Evolutionary conservation across 2,888 invertebrate species (phyloP).

Genomic region (Drosophila hawaiiensis): DNA sequence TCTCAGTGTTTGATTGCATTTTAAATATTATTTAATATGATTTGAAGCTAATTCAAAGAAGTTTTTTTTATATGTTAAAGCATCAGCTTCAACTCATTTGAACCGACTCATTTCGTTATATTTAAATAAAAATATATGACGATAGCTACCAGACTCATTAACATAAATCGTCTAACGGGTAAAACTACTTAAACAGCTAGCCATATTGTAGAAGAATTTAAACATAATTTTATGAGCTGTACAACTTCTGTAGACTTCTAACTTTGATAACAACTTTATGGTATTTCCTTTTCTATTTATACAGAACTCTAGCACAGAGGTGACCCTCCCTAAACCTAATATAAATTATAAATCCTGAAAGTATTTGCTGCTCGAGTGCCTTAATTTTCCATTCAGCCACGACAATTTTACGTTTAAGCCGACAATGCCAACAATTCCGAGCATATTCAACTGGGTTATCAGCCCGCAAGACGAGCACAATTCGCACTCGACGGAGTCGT

Average conservation of each 20-base stretch:
- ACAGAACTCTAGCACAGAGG: not conserved
- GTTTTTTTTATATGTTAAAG: not conserved
- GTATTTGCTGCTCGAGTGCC: not conserved
- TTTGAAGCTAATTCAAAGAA: not conserved
- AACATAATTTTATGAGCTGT: not conserved
- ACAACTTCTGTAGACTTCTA: not conserved
- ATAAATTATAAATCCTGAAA: constrained; percentile 19
- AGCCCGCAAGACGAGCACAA: constrained; percentile 24
- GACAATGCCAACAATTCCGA: constrained; percentile 4
- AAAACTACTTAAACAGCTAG: not conserved
- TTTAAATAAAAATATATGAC: not conserved
- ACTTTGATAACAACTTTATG: not conserved
- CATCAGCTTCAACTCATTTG: not conserved
- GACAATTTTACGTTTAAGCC: constrained; percentile 17
- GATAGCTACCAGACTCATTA: not conserved
- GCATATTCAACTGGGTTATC: constrained; percentile 29
- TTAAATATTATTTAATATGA: not conserved
- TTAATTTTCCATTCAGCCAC: constrained; percentile 13
- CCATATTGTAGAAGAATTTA: not conserved
- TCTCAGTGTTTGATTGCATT: not conserved
- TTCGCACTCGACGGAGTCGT: constrained; percentile 54
- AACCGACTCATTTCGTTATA: not conserved
- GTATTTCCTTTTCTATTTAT: not conserved
- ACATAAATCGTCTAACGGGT: not conserved
- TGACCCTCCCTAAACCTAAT: not conserved